Evolutionary conservation across 2,797 vertebrate species (phyloP).

Genomic region (Danionella dracula): DNA sequence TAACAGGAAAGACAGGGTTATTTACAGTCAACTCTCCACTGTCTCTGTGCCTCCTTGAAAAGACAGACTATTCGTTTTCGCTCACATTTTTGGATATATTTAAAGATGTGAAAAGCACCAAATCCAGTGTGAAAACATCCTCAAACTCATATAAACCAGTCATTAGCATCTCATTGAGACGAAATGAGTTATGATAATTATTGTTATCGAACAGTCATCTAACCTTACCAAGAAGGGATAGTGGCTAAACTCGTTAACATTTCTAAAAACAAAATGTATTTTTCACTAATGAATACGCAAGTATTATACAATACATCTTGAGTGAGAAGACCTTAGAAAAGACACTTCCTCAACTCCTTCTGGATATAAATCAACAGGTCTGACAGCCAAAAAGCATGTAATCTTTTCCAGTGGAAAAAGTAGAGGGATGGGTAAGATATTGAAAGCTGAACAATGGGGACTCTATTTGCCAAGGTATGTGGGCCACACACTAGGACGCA

Average conservation of each 20-base stretch:
- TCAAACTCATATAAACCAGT: too few relatives aligned
- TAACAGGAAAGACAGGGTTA: neutral
- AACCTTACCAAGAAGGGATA: too few relatives aligned
- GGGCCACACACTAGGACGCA: constrained; percentile 16
- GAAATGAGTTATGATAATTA: too few relatives aligned
- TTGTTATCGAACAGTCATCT: too few relatives aligned
- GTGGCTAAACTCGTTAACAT: too few relatives aligned
- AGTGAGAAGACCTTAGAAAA: neutral
- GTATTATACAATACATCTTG: too few relatives aligned
- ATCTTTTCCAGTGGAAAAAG: neutral
- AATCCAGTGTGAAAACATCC: too few relatives aligned
- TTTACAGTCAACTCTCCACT: neutral
- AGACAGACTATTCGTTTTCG: constrained; percentile 4
- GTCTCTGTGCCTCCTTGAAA: neutral
- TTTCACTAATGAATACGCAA: too few relatives aligned
- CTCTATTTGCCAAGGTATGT: constrained; percentile 30
- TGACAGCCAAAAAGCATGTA: neutral
- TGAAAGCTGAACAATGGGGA: constrained; percentile 18
- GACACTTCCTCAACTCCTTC: neutral
- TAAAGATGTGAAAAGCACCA: constrained; percentile 47
- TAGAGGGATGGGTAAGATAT: neutral
- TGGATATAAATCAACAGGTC: neutral
- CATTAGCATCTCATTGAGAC: too few relatives aligned
- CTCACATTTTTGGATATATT: constrained; percentile 49
- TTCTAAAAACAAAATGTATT: too few relatives aligned